Evolutionary conservation across 2,888 invertebrate species (phyloP).

Genomic region (Mimachlamys varia): DNA sequence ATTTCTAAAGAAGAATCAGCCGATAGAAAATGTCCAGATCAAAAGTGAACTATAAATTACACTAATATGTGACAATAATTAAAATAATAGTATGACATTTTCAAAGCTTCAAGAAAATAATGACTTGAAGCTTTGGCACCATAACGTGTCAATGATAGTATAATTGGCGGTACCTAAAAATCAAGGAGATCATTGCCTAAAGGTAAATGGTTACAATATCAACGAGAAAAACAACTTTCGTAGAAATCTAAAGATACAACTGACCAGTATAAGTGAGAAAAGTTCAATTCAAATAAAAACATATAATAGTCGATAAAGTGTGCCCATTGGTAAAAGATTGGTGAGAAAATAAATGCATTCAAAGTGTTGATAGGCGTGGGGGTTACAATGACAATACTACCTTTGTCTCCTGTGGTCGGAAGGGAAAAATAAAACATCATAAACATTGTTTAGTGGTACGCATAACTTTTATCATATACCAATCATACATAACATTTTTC

Average conservation of each 20-base stretch:
- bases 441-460: no score
- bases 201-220: background rate
- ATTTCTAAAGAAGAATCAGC: background rate
- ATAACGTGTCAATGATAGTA: background rate
- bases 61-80: background rate
- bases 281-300: background rate
- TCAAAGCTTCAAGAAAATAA: no score
- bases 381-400: slow-evolving; percentile 8
- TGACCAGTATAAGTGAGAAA: background rate
- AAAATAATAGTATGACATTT: background rate
- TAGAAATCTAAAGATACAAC: background rate
- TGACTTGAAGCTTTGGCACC: no score
- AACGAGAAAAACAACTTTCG: no score
- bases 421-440: background rate
- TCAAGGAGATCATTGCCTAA: background rate
- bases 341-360: slow-evolving; percentile 18
- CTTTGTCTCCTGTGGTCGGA: slow-evolving; percentile 12
- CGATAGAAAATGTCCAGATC: background rate
- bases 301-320: background rate
- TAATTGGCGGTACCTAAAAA: background rate
- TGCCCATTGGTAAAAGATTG: background rate
- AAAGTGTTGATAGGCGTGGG: background rate
- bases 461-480: no score
- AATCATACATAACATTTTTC: no score
- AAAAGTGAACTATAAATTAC: background rate